A percentile compares a stretch with the other conserved stretches of the same genome.
Conservation (phyloP, 1,140 invertebrate genomes). For the Listronotus bonariensis region DNA sequence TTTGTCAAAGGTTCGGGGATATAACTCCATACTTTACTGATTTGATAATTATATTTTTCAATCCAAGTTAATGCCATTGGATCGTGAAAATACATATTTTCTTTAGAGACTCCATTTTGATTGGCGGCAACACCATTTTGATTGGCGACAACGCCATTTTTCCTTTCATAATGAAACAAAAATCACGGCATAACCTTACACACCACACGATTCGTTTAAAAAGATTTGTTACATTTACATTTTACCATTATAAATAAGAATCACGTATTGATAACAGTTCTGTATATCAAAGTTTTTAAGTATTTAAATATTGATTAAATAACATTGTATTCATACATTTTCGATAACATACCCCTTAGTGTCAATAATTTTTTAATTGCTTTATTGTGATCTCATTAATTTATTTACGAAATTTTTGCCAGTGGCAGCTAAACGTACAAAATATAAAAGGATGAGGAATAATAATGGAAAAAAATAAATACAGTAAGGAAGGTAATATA, state of each 20-base stretch:
- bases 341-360: no score
- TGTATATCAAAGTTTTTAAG: slow-evolving; percentile 11
- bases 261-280: slow-evolving; percentile 3
- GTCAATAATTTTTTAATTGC: no score
- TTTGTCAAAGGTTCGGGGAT: slow-evolving; percentile 55
- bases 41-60: slow-evolving; percentile 55
- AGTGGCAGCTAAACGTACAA: no score
- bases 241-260: slow-evolving; percentile 6
- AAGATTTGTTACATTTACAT: not conserved
- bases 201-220: not conserved
- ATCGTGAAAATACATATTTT: slow-evolving; percentile 42
- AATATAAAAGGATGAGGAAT: no score
- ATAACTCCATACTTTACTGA: slow-evolving; percentile 57
- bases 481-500: no score
- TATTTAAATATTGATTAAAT: no score
- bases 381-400: no score
- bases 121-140: not conserved
- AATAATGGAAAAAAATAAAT: no score
- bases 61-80: slow-evolving; percentile 58
- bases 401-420: no score
- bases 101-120: not conserved
- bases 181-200: not conserved
- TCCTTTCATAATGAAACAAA: not conserved
- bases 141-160: not conserved
- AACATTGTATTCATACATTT: no score